Percentiles rank a stretch among this genome's conserved stretches.
phyloP scores from a whole-genome alignment of 2,113 vertebrate genomes.

The Merops nubicus region DNA sequence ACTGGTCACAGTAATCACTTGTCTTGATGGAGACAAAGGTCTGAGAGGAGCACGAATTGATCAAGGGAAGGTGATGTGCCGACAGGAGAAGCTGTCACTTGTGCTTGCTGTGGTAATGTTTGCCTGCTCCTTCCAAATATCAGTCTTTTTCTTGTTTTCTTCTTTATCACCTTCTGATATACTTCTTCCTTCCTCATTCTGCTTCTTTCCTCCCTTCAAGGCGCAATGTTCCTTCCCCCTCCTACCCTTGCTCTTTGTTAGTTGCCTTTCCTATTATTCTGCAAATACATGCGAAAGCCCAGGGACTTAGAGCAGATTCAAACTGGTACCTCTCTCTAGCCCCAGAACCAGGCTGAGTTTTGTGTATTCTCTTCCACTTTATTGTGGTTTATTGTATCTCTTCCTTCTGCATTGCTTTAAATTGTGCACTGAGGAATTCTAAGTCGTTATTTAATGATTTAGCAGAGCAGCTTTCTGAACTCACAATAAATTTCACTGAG shows the following conservation, averaged over 20 bases:
- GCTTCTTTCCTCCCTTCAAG: not conserved
- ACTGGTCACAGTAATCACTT: not conserved
- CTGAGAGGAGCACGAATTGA: not conserved
- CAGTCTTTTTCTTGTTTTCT: not conserved
- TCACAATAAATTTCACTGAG: slow-evolving; percentile 23
- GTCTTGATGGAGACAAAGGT: not conserved
- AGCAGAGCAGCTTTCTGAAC: slow-evolving; percentile 29
- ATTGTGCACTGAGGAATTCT: not conserved
- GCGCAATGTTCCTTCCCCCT: not conserved
- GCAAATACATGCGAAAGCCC: not conserved
- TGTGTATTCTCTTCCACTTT: not conserved
- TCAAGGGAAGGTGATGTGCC: not conserved
- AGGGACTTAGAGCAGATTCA: not conserved
- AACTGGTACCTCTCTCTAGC: not conserved
- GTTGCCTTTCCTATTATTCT: not conserved
- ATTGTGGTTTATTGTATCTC: not conserved
- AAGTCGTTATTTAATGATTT: slow-evolving; percentile 27
- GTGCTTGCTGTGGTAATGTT: not conserved
- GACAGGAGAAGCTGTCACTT: not conserved
- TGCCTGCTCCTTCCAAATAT: not conserved
- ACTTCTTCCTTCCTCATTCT: not conserved
- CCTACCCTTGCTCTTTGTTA: not conserved
- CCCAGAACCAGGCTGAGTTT: not conserved
- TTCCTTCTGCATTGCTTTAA: slow-evolving; percentile 18
- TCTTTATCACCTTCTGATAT: not conserved